Evolutionary conservation across 2,888 invertebrate species (phyloP), one percentile per base, ranked within the genome.

Genomic region (Lepas anatifera): DNA sequence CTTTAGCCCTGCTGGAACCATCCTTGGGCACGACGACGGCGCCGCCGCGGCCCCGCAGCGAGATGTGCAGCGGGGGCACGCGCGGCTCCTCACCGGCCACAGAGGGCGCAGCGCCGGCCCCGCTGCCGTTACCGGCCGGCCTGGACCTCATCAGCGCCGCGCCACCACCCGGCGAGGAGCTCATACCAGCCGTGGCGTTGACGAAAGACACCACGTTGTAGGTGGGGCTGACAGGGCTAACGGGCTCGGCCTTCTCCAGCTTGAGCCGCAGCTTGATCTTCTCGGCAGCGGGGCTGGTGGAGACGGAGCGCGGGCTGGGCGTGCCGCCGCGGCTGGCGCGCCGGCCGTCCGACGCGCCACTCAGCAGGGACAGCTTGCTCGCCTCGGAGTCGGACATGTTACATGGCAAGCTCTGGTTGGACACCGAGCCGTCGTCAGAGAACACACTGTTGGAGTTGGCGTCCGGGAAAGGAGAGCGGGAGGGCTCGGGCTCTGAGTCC

Each of bases 61-160:
- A 92, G 76, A 94, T 93, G 79, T 93, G 93, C 72, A 93, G 81
- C 1, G 93, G 94, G 13, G 94, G 93, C 67, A 94, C 94, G 70
- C 92, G 83, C 11, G 89, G 87, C 76, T 91, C 91, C 73, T 89
- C 90, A 3, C 77, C 75, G 25, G 75, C 70, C 43, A 32, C 50
- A 29, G 41, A 35, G 69, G 70, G 22, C 66, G 32, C 58, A 63
- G 37, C 16, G 48, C 58, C 66, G 68, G 68, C 6, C 41, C 29
- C n/a, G 22, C n/a, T 25, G 7, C 58, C 52, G 35, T 32, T 43
- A 25, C 16, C 27, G 32, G 58, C 50, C 10, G 68, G 29, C 37
- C 39, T 25, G 4, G 25, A 13, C 13, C 37, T 37, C 29, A 25
- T 16, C 13, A 39, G 4, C 13, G 39, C 78, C 78, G 75, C 79